phyloP scores from a whole-genome alignment of 2,888 invertebrate genomes.

The Diarsia dahlii region DNA sequence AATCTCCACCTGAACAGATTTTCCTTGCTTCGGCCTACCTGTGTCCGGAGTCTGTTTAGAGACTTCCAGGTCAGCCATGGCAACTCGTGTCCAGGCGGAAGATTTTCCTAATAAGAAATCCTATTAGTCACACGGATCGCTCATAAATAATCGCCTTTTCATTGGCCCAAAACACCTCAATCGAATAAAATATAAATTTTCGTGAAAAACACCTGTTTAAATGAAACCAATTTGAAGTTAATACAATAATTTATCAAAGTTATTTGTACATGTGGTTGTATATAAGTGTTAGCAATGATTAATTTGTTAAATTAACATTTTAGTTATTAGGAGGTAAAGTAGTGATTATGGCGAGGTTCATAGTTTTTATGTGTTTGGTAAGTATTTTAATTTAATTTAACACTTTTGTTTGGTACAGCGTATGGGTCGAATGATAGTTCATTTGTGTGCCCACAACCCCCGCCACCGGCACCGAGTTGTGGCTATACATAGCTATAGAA shows the following conservation, averaged over 20 bases:
- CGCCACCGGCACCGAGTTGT: no score
- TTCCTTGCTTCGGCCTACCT: no score
- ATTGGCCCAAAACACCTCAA: not conserved
- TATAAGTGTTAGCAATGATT: conserved; percentile 31
- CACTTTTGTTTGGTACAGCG: no score
- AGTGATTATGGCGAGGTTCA: conserved; percentile 16
- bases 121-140: not conserved
- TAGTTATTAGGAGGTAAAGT: conserved; percentile 5
- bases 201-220: conserved; percentile 24
- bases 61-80: no score
- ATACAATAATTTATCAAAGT: not conserved
- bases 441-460: no score
- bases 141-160: not conserved
- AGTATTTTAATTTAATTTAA: conserved; percentile 8
- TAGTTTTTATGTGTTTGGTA: conserved; percentile 43
- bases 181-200: conserved; percentile 13
- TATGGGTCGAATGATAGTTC: no score
- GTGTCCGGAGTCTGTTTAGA: no score
- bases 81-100: no score
- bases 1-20: no score
- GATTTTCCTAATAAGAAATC: not conserved
- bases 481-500: no score
- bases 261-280: conserved; percentile 35
- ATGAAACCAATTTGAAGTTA: not conserved
- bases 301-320: conserved; percentile 13